Percentiles rank a stretch among this genome's conserved stretches.
phyloP scores from a whole-genome alignment of 2,113 vertebrate genomes.

The Oreochromis niloticus region DNA sequence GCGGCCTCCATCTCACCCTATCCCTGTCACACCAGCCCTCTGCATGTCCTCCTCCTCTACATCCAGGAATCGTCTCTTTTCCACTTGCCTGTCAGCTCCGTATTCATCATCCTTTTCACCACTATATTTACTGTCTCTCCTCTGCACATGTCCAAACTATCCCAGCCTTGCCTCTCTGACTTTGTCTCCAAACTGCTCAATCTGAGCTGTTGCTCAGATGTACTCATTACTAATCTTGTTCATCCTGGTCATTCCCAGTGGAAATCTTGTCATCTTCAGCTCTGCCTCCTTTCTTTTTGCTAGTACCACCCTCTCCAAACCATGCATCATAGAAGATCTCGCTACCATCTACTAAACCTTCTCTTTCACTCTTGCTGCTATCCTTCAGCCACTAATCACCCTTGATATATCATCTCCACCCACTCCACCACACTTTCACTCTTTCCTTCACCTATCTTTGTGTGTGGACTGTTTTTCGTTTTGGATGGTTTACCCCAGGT shows the following conservation, averaged over 20 bases:
- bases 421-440: background rate
- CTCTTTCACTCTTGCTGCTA: background rate
- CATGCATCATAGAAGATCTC: background rate
- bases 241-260: background rate
- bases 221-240: background rate
- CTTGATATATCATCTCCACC: background rate
- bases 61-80: background rate
- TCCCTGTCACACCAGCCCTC: background rate
- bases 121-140: background rate
- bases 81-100: background rate
- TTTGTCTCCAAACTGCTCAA: background rate
- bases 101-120: background rate
- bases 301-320: background rate
- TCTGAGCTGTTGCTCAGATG: background rate
- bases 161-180: background rate
- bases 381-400: background rate
- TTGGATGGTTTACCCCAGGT: rapidly evolving
- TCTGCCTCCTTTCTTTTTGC: background rate
- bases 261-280: background rate
- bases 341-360: background rate
- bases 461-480: rapidly evolving
- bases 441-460: background rate
- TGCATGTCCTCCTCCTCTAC: background rate
- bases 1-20: background rate
- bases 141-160: background rate